Conservation (phyloP, 1,140 invertebrate genomes). For the Orchesella cincta region DNA sequence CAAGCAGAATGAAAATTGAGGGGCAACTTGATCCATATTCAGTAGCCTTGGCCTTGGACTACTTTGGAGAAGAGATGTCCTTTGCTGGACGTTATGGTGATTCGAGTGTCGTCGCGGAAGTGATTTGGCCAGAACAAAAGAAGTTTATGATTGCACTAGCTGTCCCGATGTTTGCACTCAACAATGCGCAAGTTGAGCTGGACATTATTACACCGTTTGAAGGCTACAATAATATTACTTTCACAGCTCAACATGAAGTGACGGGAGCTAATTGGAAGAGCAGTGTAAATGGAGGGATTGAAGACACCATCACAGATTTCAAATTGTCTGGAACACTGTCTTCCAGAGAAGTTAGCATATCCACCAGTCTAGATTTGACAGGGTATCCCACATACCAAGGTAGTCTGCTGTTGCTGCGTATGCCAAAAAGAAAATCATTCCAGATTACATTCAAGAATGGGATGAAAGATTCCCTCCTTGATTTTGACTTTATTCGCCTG, state of each 20-base stretch:
- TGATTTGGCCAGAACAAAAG: neutral
- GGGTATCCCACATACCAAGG: neutral
- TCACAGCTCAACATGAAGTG: constrained; percentile 35
- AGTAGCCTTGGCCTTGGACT: constrained; percentile 31
- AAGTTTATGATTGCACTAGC: constrained; percentile 4
- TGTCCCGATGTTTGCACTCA: neutral
- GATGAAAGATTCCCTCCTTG: constrained; percentile 9
- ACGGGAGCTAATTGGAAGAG: constrained; percentile 4
- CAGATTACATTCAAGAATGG: constrained; percentile 21
- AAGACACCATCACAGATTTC: neutral
- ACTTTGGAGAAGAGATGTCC: constrained; percentile 34
- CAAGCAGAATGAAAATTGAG: constrained; percentile 19
- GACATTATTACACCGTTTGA: constrained; percentile 45
- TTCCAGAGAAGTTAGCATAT: constrained; percentile 3
- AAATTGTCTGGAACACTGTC: neutral
- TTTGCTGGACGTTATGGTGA: constrained; percentile 25
- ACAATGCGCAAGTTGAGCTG: neutral
- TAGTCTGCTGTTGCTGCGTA: neutral
- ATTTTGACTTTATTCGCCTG: constrained; percentile 30
- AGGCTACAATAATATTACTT: constrained; percentile 30
- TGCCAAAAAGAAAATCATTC: constrained; percentile 29
- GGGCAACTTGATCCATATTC: constrained; percentile 11
- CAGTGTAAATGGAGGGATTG: constrained; percentile 20
- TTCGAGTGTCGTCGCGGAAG: neutral
- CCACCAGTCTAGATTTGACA: neutral